Base-by-base conservation (phyloP, 2,113 vertebrate species). In the Esox niger region DNA sequence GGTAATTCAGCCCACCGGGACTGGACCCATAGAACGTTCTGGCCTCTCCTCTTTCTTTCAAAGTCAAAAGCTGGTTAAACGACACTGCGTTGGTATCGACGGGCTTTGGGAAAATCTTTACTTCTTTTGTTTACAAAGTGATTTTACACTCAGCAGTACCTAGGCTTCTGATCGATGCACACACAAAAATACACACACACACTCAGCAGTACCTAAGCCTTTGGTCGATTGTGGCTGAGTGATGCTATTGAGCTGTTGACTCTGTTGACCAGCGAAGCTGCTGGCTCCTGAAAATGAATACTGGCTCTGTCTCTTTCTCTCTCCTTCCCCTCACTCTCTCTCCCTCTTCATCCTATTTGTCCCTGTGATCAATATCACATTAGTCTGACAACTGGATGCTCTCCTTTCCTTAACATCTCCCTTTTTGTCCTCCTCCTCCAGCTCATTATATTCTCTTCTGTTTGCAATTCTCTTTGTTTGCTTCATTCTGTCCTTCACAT, bases 221-320 rank as follows among this genome's bases (percentile, higher is more conserved):
- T 2, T 25, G 59, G 25, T 69, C 43, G 29, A 38, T 66, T 20
- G n/a, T 31, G 6, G 23, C 67, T 21, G 20, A 64, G 38, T 57
- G 55, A 17, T 80, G 76, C 77, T 85, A 88, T 87, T 84, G 84
- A 87, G 73, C 81, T 82, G 81, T 82, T 84, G 80, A 83, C 72
- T 65, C 75, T 90, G 86, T 85, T 89, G 83, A 82, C 77, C 77
- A 72, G 78, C 78, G 75, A 75, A 79, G 79, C 71, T 77, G 71
- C 86, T 83, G 84, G 82, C 85, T 85, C 81, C 76, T 77, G 70
- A 88, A n/a, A 54, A 86, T 87, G 76, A 84, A 80, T 81, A 84
- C 75, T 84, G 75, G 76, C 75, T 79, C 79, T 78, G 81, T 88
- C 80, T 81, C 71, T 77, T 11, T 68, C 79, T 78, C 71, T 61